Evolutionary conservation across 30 jellyfish, hydroid and myxozoan species (phyloP), one percentile per base, ranked within the genome.

Genomic region (Haliclystus octoradiatus): DNA sequence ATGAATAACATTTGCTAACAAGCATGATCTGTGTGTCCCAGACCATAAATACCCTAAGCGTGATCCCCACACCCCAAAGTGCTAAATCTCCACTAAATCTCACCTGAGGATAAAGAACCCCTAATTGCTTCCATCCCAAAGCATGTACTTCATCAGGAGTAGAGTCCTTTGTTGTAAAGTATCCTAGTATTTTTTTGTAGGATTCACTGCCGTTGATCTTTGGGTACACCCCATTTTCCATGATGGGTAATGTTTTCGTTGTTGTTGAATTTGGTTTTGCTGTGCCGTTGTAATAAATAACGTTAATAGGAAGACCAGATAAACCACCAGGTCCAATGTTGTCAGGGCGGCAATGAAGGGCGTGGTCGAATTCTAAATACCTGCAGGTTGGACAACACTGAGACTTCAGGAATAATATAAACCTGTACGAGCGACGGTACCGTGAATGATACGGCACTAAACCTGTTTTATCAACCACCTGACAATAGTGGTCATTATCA

Each of bases 291-390:
- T 68, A 52, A 65, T 76, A 81, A 28, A 89, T 64, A 51, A 57
- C 52, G 65, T 80, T 92, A 1, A 89, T 49, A 1, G 98, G 98
- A 49, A 89, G 53, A 26, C 79, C 98, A 51, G 95, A 77, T 3
- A 89, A 68, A 31, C 98, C 98, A 12, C 93, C 93, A 1, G 95
- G 85, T 4, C 88, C 80, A 24, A 35, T 82, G 24, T 52, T 62
- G 34, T 81, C 91, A 31, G 98, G 98, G 62, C 98, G 94, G 68
- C 98, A 89, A 66, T 89, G 72, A 29, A 76, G 80, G 75, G 26
- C 72, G 66, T 89, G 98, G 68, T 89, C 87, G 29, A 15, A 12
- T 63, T 89, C 94, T 50, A 89, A 32, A 52, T 89, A 89, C 64
- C 98, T 89, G 57, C 19, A 35, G 25, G 31, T 29, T 28, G 31